Evolutionary conservation across 2,888 invertebrate genomes (phyloP), one percentile per base, ranked within the genome.

Genomic region (Sicus ferrugineus): DNA sequence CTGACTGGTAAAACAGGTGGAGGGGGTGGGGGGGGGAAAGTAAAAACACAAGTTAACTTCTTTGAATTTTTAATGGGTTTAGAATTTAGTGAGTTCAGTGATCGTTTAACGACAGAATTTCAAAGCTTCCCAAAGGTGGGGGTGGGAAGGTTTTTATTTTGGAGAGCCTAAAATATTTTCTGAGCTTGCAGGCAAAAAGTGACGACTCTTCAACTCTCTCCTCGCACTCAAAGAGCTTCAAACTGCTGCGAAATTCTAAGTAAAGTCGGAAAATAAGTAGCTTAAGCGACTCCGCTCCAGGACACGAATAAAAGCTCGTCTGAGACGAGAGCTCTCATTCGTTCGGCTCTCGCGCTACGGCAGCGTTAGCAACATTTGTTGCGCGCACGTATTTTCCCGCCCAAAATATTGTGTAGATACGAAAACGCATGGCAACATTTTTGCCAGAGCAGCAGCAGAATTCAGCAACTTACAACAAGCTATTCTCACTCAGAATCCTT

Each of bases 371-470:
- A 34, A 1, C 34, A 34, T 2, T 34, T 34, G 9, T 23, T 11
- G 50, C 16, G 19, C 4, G 21, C 4, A 64, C 1, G 23, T 50
- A 52, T 34, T 52, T 65, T 65, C 50, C 34, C 52, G 52, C 64
- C 38, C 64, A 34, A 65, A 26, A 11, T 26, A 21, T 54, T 16
- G 23, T 16, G 52, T 26, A 54, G 5, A 23, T 23, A 54, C 16
- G 16, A 54, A 5, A 34, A 34, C 34, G 11, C 14, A n/a, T 34
- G 34, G 34, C 34, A 34, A 34, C 34, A 34, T 34, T 34, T n/a
- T n/a, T 34, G 1, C 34, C 34, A 34, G 9, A 34, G 1, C 34
- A 34, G 7, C 34, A 34, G 34, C 34, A 34, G 14, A 7, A 34
- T 34, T 14, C 7, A 34, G 34, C 34, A 9, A n/a, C 14, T 34